Evolutionary conservation across 1,140 invertebrate genomes (phyloP).

Genomic region (Grapholita molesta): DNA sequence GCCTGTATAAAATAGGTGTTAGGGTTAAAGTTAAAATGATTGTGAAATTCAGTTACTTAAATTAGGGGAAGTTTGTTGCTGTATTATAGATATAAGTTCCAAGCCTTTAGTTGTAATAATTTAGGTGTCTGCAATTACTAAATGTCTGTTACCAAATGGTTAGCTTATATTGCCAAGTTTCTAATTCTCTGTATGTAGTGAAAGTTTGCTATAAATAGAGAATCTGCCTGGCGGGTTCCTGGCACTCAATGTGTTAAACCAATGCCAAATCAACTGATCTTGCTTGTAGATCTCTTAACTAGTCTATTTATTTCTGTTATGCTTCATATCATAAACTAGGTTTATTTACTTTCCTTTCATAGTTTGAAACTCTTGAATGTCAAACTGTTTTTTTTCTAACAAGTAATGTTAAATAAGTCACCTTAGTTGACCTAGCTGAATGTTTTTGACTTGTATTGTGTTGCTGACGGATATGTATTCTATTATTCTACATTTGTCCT

Average conservation of each 20-base stretch:
- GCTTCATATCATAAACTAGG: neutral
- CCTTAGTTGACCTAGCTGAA: neutral
- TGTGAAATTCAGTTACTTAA: slow-evolving; percentile 1
- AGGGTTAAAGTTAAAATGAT: slow-evolving; percentile 13
- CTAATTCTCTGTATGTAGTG: no score
- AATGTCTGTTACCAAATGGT: neutral
- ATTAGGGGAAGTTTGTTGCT: neutral
- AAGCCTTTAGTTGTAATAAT: neutral
- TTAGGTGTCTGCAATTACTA: neutral
- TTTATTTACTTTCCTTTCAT: neutral
- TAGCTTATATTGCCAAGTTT: neutral
- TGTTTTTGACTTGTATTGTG: neutral
- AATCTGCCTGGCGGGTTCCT: no score
- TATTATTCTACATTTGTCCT: neutral
- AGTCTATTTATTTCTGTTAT: slow-evolving; percentile 7
- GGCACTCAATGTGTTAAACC: neutral
- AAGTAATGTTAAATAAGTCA: neutral
- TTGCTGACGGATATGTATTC: neutral
- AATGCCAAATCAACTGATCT: slow-evolving; percentile 10
- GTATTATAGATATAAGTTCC: neutral
- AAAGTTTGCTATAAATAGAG: no score
- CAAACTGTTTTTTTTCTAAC: neutral
- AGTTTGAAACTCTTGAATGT: neutral
- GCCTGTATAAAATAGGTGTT: neutral
- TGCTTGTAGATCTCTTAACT: slow-evolving; percentile 7